These are phyloP conservation scores for Euura saliciscinereae DNA, from an alignment of 1,140 invertebrate species.

Conservation along the genomic window DNA sequence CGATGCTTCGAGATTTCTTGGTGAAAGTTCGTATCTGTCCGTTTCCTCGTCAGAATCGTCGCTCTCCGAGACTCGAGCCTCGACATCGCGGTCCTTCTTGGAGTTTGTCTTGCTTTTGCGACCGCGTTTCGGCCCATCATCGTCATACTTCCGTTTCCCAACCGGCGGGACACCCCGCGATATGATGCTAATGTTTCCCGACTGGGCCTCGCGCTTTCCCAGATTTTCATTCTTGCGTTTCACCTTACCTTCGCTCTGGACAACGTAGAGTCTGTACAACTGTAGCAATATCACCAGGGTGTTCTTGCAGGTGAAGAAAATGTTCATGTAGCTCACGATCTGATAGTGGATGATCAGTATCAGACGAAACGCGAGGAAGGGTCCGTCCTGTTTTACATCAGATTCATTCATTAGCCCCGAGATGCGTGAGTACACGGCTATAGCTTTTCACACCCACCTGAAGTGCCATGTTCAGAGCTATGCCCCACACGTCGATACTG, in stretches of 20 bases:
- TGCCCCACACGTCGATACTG: conserved; percentile 84
- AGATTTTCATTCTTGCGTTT: conserved; percentile 48
- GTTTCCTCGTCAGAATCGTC: conserved; percentile 41
- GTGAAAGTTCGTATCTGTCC: conserved; percentile 39
- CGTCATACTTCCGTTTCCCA: conserved; percentile 25
- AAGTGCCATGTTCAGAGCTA: conserved; percentile 76
- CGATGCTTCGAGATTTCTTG: conserved; percentile 34
- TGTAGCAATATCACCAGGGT: conserved; percentile 86
- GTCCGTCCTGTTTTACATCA: conserved; percentile 68
- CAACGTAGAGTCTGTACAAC: conserved; percentile 82
- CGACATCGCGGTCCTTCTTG: conserved; percentile 32
- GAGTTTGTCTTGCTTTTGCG: conserved; percentile 28
- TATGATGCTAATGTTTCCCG: conserved; percentile 64
- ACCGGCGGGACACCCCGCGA: conserved; percentile 50
- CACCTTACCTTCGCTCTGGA: conserved; percentile 64
- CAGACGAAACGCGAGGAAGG: conserved; percentile 82
- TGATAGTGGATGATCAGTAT: conserved; percentile 84
- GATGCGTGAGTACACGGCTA: not conserved
- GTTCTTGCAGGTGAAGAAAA: conserved; percentile 92
- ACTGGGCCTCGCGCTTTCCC: conserved; percentile 44
- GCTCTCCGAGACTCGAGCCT: conserved; percentile 38
- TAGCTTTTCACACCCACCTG: conserved; percentile 52
- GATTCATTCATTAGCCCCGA: conserved; percentile 1
- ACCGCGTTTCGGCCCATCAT: not conserved
- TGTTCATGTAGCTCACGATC: conserved; percentile 91